Percentiles rank a stretch among this genome's conserved stretches.
Conservation (phyloP, 2,888 invertebrate genomes). For the Drosophila acutilabella region DNA sequence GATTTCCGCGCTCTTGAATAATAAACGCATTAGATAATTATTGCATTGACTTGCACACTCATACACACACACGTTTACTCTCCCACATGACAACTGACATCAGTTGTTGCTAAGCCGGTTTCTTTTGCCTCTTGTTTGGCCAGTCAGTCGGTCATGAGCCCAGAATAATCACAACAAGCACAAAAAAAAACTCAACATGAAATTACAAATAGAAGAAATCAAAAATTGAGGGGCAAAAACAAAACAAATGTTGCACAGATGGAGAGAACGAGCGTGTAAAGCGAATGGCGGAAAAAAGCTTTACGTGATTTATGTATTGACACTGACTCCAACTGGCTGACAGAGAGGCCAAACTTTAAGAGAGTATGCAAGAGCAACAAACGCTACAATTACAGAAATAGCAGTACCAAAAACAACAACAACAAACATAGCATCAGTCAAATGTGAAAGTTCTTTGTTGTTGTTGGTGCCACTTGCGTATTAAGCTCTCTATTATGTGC, state of each 20-base stretch:
- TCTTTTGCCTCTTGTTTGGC: conserved; percentile 32
- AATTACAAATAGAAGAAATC: conserved; percentile 1
- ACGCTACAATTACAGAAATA: conserved; percentile 10
- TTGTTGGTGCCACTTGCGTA: conserved; percentile 19
- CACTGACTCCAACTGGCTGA: conserved; percentile 19
- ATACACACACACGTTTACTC: conserved; percentile 19
- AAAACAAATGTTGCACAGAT: conserved; percentile 3
- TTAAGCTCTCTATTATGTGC: conserved; percentile 37
- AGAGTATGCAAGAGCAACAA: conserved; percentile 12
- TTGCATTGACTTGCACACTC: conserved; percentile 1
- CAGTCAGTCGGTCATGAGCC: conserved; percentile 52
- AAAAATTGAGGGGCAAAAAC: conserved; percentile 32
- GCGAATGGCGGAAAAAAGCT: conserved; percentile 15
- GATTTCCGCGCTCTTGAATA: conserved; percentile 39
- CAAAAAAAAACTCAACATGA: conserved; percentile 23
- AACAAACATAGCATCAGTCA: conserved; percentile 17
- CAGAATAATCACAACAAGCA: conserved; percentile 30
- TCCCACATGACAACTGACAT: conserved; percentile 17
- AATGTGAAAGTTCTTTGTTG: conserved; percentile 69
- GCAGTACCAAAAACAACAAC: conserved; percentile 20
- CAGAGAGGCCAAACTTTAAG: conserved; percentile 24
- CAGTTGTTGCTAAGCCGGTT: conserved; percentile 49
- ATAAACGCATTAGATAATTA: conserved; percentile 41
- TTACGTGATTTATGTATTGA: conserved; percentile 16
- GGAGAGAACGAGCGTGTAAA: not conserved